Conservation (phyloP, 2,888 invertebrate genomes). For the Oscheius sp. region DNA sequence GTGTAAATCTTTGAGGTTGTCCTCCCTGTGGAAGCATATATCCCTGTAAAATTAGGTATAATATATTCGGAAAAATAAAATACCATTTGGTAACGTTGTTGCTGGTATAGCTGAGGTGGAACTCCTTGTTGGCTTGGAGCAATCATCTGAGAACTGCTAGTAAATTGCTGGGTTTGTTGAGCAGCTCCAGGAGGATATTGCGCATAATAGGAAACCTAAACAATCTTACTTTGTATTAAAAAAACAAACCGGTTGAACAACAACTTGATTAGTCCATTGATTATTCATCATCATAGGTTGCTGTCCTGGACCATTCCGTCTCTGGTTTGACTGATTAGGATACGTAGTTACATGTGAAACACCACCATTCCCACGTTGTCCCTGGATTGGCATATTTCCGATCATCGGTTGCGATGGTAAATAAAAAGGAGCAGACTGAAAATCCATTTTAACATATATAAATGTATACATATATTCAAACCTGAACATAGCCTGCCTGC, state of each 20-base stretch:
- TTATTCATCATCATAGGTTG: background rate
- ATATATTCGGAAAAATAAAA: background rate
- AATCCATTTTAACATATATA: background rate
- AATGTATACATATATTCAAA: background rate
- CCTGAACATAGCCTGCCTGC: conserved; percentile 10
- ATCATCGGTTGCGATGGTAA: conserved; percentile 7
- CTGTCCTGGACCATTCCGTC: conserved; percentile 5
- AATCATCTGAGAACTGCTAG: conserved; percentile 17
- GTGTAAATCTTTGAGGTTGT: background rate
- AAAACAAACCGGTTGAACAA: conserved; percentile 3
- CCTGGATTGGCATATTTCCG: background rate
- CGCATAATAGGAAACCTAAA: conserved; percentile 14
- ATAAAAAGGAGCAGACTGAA: conserved; percentile 9
- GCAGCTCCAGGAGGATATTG: conserved; percentile 17
- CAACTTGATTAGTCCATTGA: conserved; percentile 19
- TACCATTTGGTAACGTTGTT: conserved; percentile 21
- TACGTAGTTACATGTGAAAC: background rate
- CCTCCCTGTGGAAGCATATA: conserved; percentile 25
- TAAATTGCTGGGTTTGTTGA: conserved; percentile 23
- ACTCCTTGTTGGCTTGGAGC: conserved; percentile 23
- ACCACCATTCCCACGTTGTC: conserved; percentile 3
- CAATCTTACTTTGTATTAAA: background rate
- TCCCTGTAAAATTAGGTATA: conserved; percentile 3
- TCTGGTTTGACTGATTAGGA: background rate
- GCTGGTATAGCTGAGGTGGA: conserved; percentile 20